Evolutionary conservation across 1,140 invertebrate species (phyloP), one percentile per base, ranked within the genome.

Genomic region (Drosophila yakuba): DNA sequence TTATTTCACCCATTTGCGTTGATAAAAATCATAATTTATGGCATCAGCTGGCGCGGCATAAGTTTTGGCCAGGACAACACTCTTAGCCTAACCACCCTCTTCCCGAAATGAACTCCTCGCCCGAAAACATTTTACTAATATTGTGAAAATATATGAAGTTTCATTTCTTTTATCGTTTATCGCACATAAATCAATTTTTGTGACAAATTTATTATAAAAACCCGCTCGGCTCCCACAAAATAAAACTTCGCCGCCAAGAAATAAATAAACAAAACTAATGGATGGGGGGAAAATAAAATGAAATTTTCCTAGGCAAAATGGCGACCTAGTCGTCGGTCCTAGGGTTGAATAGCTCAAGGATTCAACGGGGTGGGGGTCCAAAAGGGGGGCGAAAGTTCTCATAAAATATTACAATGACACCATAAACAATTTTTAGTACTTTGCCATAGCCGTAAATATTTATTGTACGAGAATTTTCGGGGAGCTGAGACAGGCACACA

Each of bases 11-110:
- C 72, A 86, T 83, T 90, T 90, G 82, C 66, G 86, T 63, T 86
- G 86, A 90, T 90, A 90, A 90, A 80, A 86, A 90, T 90, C 88
- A 90, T 88, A 90, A 90, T 90, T 90, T 90, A 90, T 90, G 86
- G 80, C 88, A 91, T 66, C 82, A 90, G 67, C 73, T 67, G 88
- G 59, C 84, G 56, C 51, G 76, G 80, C 71, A 90, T 83, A 90
- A 83, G 77, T 86, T 88, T 71, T 69, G 67, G 67, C 67, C 64
- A 71, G 50, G 25, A 44, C 47, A 36, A 20, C 47, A 64, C 61
- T 60, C 64, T 61, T 64, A 67, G 43, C 41, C 51, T 15, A 71
- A 35, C 45, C 67, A 35, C 39, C 47, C 58, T 66, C 48, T 23
- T 11, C 17, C 7, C 2, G 10, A 39, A 14, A 39, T 32, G 32